Base-by-base conservation (phyloP, 1,140 invertebrate species). In the Halotydeus destructor region DNA sequence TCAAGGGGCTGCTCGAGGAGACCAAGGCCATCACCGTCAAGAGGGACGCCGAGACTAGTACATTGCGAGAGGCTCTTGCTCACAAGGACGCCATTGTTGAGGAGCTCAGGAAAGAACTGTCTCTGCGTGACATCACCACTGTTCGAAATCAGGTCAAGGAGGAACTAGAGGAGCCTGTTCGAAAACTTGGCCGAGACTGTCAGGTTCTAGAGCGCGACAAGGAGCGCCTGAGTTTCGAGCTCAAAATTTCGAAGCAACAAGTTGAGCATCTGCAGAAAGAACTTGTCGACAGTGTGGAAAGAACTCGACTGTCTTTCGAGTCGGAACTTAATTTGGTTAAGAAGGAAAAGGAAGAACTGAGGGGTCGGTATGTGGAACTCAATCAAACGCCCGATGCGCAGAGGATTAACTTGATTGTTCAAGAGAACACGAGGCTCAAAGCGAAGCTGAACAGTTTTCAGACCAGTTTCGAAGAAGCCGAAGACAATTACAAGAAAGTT, bases 271-370 rank as follows among this genome's bases (percentile, higher is more conserved):
- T 44, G 8, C 34, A 47, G 28, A 43, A 44, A 28, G 45, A 47
- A 30, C 14, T 46, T 25, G 3, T 44, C 3, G 45, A 47, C 18
- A n/a, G 40, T n/a, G 34, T 43, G 21, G 45, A 47, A 33, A 35
- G 41, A 40, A n/a, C 28, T 2, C 23, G 24, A 34, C 24, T 47
- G 19, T 16, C 14, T 1, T 43, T 25, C 24, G 41, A 47, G 23
- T 19, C 25, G 2, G 45, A 44, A 14, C 4, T 44, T 16, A 40
- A 38, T 38, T 32, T 40, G 19, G 22, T 47, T 6, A 32, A 35
- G 22, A 33, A 28, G 18, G 45, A 47, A 27, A 47, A 47, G 16
- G 45, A 47, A 33, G 41, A 47, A 18, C n/a, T 47, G 1, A 25
- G 35, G 8, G 21, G 18, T 24, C 34, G 28, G 14, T 22, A 38